phyloP scores from a whole-genome alignment of 2,113 vertebrate species.

The Isichthys henryi region DNA sequence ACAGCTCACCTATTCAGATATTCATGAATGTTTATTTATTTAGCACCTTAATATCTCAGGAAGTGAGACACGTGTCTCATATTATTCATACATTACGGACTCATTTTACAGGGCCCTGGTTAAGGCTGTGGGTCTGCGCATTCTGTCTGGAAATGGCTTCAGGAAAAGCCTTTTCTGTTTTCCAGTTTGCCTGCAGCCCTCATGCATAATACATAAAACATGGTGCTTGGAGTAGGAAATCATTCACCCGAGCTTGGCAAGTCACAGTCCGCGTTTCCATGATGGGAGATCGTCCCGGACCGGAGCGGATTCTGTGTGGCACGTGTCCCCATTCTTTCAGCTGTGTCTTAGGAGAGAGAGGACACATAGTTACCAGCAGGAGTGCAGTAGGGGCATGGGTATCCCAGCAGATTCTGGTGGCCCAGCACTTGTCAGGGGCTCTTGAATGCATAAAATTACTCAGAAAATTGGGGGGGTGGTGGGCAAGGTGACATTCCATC shows the following conservation, averaged over 20 bases:
- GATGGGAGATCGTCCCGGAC: neutral
- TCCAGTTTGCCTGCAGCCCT: neutral
- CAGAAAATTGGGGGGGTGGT: neutral
- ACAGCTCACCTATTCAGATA: neutral
- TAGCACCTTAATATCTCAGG: neutral
- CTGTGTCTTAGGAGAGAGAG: neutral
- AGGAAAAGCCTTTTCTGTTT: neutral
- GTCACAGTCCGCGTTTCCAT: neutral
- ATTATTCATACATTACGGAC: conserved; percentile 1
- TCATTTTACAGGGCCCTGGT: neutral
- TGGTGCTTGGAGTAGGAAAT: neutral
- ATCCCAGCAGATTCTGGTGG: neutral
- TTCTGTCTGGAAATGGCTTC: conserved; percentile 2
- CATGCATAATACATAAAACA: conserved; percentile 6
- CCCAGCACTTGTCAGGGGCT: neutral
- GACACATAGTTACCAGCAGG: neutral
- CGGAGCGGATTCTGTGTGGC: neutral
- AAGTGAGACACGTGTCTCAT: neutral
- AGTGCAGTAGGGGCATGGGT: neutral
- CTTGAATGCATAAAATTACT: neutral
- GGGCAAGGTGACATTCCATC: neutral
- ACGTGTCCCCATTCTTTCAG: neutral
- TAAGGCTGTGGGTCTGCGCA: neutral
- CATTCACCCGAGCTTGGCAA: neutral
- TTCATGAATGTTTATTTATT: conserved; percentile 21